Percentiles rank a stretch among this genome's conserved stretches.
Evolutionary conservation across 2,113 vertebrate species (phyloP).

Genomic region (Labeo catla): DNA sequence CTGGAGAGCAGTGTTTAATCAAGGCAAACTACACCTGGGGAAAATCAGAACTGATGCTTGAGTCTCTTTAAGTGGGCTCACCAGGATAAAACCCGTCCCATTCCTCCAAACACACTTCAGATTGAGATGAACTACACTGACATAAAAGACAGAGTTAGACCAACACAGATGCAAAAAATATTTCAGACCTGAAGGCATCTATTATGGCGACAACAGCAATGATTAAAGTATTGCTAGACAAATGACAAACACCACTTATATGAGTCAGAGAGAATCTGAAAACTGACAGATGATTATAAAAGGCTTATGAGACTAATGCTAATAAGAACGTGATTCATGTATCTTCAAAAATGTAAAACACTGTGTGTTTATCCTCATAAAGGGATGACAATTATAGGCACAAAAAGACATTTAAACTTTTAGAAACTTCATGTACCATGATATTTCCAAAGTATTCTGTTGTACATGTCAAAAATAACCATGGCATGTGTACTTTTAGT

Average conservation of each 20-base stretch:
- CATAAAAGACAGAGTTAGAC: neutral
- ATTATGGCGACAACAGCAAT: neutral
- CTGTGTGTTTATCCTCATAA: neutral
- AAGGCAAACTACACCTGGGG: constrained; percentile 31
- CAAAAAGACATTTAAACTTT: neutral
- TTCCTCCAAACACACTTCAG: constrained; percentile 24
- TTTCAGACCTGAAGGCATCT: neutral
- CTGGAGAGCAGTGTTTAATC: constrained; percentile 41
- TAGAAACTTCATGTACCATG: neutral
- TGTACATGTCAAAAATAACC: neutral
- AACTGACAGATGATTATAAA: neutral
- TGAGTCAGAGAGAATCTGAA: constrained; percentile 10
- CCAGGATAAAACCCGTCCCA: neutral
- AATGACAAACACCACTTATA: neutral
- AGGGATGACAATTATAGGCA: neutral
- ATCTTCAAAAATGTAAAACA: neutral
- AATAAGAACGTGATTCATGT: neutral
- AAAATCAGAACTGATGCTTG: constrained; percentile 27
- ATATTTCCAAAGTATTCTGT: neutral
- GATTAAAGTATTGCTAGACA: neutral
- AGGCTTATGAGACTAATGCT: neutral
- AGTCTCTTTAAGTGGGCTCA: constrained; percentile 27
- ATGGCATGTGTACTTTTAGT: neutral
- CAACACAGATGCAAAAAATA: neutral
- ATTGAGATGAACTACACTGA: neutral